Base-by-base conservation (phyloP, 1,140 invertebrate genomes). In the Penaeus japonicus region DNA sequence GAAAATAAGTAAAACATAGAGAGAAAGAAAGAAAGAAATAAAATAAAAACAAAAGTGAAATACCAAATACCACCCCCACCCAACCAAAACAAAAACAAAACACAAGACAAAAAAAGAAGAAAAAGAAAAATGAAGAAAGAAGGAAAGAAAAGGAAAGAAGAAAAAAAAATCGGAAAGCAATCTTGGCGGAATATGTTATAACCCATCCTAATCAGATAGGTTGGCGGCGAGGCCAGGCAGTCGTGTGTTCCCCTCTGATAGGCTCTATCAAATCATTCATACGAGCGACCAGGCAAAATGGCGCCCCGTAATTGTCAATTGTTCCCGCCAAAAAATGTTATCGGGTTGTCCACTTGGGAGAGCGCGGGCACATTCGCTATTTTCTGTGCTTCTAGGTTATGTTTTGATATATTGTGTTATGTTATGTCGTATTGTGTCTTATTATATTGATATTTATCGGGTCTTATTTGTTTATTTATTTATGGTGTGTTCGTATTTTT, bases 211-310 rank as follows among this genome's bases (percentile, higher is more conserved):
- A 84, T 84, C 82, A 84, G 70, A 57, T 55, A 53, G 65, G 39
- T 24, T 53, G 78, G 78, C n/a, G 22, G 70, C 65, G 70, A 30
- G 57, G 24, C 10, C 7, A 47, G 78, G 39, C 27, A 78, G 12
- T 35, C 32, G 57, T 70, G 75, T 80, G 78, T 65, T 27, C 65
- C 65, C 86, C 78, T 35, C 79, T 32, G 65, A 87, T 87, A 87
- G 86, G 79, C 86, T 82, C 78, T 82, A 87, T 87, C 86, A 79
- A 87, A 87, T 87, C 86, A 87, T 87, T 87, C 86, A 87, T 87
- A 87, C 82, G 86, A 79, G 78, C 86, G 79, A 59, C 79, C 86
- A 87, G 62, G 59, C 86, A 87, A 87, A 87, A 87, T 87, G 86
- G 86, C 86, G 78, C 35, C 12, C 85, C 86, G 53, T 87, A 87